phyloP scores from a whole-genome alignment of 2,888 invertebrate species.

The Automeris io region DNA sequence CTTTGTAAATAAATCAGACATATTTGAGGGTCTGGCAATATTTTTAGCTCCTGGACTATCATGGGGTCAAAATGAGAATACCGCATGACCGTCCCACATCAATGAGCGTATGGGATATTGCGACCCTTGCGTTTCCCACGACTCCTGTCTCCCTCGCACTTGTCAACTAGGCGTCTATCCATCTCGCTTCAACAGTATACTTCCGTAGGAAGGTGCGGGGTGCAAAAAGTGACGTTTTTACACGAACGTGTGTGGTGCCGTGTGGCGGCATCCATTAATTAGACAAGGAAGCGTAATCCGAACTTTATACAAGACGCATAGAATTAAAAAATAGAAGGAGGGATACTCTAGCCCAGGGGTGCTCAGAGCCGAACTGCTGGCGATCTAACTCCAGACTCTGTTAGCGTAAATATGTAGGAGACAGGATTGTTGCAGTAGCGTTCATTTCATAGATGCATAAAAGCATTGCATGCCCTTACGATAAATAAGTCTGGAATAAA shows the following conservation, averaged over 20 bases:
- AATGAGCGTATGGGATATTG: constrained; percentile 70
- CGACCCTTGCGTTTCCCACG: constrained; percentile 74
- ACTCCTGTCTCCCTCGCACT: constrained; percentile 37
- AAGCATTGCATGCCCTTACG: too few species aligned
- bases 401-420: too few species aligned
- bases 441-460: too few species aligned
- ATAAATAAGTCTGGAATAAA: too few species aligned
- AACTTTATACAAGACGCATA: not conserved
- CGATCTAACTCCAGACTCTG: too few species aligned
- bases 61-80: constrained; percentile 7
- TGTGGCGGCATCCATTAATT: constrained; percentile 39
- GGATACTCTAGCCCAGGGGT: too few species aligned
- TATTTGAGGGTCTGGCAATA: too few species aligned
- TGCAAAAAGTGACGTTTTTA: constrained; percentile 68
- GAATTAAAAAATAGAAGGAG: not conserved
- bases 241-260: constrained; percentile 58
- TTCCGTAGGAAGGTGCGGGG: constrained; percentile 69
- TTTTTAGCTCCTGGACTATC: constrained; percentile 4
- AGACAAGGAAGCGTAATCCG: constrained; percentile 18
- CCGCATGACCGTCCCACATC: constrained; percentile 44
- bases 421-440: too few species aligned
- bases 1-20: too few species aligned
- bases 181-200: constrained; percentile 37
- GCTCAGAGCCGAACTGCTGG: too few species aligned
- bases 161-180: not conserved